phyloP scores from a whole-genome alignment of 2,113 vertebrate genomes.

The Eublepharis macularius region DNA sequence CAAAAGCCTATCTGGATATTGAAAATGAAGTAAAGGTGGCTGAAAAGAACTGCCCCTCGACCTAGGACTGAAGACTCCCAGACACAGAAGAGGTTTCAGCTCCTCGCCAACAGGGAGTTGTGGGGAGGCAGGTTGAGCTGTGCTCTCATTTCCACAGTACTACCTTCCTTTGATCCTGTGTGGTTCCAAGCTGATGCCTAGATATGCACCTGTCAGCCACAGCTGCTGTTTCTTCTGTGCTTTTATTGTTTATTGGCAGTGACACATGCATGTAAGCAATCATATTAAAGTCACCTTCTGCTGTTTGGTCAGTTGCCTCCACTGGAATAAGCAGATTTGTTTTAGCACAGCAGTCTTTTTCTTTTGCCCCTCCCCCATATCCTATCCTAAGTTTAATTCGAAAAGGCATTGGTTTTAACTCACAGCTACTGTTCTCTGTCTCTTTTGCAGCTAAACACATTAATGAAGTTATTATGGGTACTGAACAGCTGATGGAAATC shows the following conservation, averaged over 20 bases:
- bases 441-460: constrained; percentile 87
- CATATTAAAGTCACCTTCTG: constrained; percentile 44
- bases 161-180: neutral
- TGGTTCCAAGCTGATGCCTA: neutral
- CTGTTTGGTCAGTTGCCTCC: constrained; percentile 63
- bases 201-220: constrained; percentile 57
- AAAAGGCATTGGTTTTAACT: constrained; percentile 50
- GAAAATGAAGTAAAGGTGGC: constrained; percentile 28
- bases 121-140: neutral
- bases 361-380: constrained; percentile 40
- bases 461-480: constrained; percentile 97
- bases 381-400: constrained; percentile 48
- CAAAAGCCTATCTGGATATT: constrained; percentile 27
- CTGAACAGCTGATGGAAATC: constrained; percentile 98
- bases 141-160: neutral
- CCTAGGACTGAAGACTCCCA: neutral
- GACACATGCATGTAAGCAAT: constrained; percentile 44
- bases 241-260: constrained; percentile 34
- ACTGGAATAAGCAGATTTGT: constrained; percentile 49
- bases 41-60: constrained; percentile 14
- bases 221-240: constrained; percentile 49
- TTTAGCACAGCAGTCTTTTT: constrained; percentile 41
- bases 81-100: neutral
- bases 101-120: neutral
- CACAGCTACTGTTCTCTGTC: constrained; percentile 56